These are phyloP conservation scores for Trichomycterus rosablanca DNA, from an alignment of 2,113 vertebrate species.

Conservation along the genomic window DNA sequence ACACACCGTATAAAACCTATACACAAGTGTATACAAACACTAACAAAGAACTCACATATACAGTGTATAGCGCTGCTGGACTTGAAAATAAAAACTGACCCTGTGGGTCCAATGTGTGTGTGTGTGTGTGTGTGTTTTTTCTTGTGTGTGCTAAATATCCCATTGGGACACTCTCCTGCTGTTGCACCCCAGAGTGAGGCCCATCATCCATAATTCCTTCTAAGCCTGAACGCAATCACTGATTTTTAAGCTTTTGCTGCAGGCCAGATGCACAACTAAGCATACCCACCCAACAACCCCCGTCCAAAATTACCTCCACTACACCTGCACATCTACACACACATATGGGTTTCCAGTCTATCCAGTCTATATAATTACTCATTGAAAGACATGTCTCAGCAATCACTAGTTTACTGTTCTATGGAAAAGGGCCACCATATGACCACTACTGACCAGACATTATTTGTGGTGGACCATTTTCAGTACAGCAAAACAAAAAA, in stretches of 20 bases:
- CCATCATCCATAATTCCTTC: constrained; percentile 48
- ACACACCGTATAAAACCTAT: not conserved
- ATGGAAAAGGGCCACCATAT: too few species aligned
- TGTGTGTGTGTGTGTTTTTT: constrained; percentile 14
- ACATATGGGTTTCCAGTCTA: not conserved
- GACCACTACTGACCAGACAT: too few species aligned
- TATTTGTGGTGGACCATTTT: too few species aligned
- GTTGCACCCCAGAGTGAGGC: constrained; percentile 32
- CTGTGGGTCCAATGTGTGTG: constrained; percentile 8
- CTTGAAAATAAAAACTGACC: not conserved
- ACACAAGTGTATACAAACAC: constrained; percentile 5
- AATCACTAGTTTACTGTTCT: too few species aligned
- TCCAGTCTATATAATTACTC: too few species aligned
- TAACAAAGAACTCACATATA: constrained; percentile 7
- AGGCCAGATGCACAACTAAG: constrained; percentile 21
- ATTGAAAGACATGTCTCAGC: too few species aligned
- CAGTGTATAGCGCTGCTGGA: not conserved
- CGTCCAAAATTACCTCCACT: constrained; percentile 10
- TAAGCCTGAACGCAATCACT: constrained; percentile 57
- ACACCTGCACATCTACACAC: constrained; percentile 11
- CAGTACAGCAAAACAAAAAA: too few species aligned
- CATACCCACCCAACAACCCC: not conserved
- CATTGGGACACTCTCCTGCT: constrained; percentile 24
- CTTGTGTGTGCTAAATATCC: constrained; percentile 32
- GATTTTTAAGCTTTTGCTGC: constrained; percentile 54